Percentiles rank a stretch among this genome's conserved stretches.
phyloP scores from a whole-genome alignment of 2,113 vertebrate genomes.

The Narcine bancroftii region DNA sequence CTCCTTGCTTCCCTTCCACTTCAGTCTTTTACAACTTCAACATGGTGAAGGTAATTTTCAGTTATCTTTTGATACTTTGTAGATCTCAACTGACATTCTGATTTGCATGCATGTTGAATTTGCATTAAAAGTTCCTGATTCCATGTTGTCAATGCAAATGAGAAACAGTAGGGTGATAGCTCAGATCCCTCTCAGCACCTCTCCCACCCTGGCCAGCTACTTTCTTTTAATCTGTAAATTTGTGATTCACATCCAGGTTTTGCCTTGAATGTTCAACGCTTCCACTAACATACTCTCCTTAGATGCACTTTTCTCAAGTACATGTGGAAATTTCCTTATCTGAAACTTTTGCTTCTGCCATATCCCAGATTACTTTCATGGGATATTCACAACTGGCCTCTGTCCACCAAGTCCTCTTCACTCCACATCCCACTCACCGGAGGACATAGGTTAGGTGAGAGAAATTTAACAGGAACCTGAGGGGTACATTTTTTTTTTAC shows the following conservation, averaged over 20 bases:
- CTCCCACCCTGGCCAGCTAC: conserved; percentile 1
- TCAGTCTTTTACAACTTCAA: neutral
- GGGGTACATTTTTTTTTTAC: no score
- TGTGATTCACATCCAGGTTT: conserved; percentile 27
- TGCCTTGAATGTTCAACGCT: neutral
- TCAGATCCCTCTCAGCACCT: neutral
- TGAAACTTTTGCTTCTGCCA: neutral
- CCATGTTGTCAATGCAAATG: conserved; percentile 10
- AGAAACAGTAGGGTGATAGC: conserved; percentile 11
- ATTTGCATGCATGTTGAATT: neutral
- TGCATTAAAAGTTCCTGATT: neutral
- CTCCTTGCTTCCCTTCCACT: neutral
- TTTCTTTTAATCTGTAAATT: neutral
- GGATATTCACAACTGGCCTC: neutral
- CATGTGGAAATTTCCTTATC: neutral
- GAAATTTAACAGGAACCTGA: no score
- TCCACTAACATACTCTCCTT: neutral
- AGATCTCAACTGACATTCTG: neutral
- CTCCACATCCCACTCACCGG: no score
- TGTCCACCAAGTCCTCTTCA: neutral
- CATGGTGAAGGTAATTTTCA: neutral
- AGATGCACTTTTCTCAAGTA: neutral
- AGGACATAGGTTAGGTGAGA: no score
- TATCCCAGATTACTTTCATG: neutral
- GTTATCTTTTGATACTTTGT: neutral